Evolutionary conservation across 2,888 invertebrate species (phyloP).

Genomic region (Zygaena filipendulae): DNA sequence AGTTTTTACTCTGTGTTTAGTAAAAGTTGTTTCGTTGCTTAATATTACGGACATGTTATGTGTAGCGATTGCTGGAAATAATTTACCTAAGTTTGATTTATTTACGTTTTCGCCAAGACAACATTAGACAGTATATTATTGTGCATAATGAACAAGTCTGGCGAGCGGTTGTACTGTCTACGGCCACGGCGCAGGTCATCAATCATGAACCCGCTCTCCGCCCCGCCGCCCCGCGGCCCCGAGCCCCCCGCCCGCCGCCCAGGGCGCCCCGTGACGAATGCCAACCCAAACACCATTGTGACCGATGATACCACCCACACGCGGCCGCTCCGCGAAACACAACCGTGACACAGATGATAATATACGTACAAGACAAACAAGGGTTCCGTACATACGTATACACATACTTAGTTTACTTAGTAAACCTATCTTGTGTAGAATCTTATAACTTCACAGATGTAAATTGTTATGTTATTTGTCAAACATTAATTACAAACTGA

Average conservation of each 20-base stretch:
- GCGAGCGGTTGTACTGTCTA: slow-evolving; percentile 5
- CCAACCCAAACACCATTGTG: slow-evolving; percentile 63
- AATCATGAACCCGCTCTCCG: slow-evolving; percentile 33
- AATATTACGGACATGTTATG: no score
- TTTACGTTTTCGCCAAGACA: slow-evolving; percentile 10
- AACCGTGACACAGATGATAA: slow-evolving; percentile 20
- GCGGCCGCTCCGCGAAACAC: slow-evolving; percentile 24
- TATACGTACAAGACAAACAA: slow-evolving; percentile 1
- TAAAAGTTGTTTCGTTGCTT: no score
- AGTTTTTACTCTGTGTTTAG: no score
- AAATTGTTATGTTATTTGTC: no score
- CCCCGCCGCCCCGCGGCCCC: slow-evolving; percentile 17
- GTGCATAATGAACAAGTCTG: slow-evolving; percentile 12
- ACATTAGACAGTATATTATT: slow-evolving; percentile 8
- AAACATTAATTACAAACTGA: no score
- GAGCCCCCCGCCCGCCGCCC: slow-evolving; percentile 21
- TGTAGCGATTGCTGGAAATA: no score
- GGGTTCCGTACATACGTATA: not conserved
- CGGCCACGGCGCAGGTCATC: slow-evolving; percentile 31
- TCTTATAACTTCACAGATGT: no score
- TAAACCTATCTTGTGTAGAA: no score
- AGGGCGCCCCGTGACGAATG: slow-evolving; percentile 61
- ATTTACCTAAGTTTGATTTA: no score
- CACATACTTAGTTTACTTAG: no score
- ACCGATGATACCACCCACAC: slow-evolving; percentile 47